Evolutionary conservation across 1,140 invertebrate species (phyloP).

Genomic region (Aphelenchoides avenae): DNA sequence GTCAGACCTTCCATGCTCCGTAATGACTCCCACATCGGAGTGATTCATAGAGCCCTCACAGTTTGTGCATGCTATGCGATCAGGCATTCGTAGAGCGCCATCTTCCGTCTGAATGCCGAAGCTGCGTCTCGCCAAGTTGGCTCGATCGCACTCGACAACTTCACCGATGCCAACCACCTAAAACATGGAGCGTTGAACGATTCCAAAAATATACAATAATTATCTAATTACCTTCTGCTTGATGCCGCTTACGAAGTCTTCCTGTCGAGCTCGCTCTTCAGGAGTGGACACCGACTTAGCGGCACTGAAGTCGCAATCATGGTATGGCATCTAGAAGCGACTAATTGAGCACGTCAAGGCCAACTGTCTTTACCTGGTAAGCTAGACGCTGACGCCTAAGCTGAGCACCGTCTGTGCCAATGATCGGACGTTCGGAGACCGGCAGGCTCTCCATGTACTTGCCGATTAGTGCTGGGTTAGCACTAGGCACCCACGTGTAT

Average conservation of each 20-base stretch:
- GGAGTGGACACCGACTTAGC: slow-evolving; percentile 21
- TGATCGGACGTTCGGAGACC: slow-evolving; percentile 69
- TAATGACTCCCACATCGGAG: slow-evolving; percentile 24
- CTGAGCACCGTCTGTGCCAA: slow-evolving; percentile 71
- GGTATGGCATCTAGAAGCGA: slow-evolving; percentile 28
- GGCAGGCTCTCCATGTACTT: slow-evolving; percentile 75
- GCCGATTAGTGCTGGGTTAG: slow-evolving; percentile 57
- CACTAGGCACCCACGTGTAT: slow-evolving; percentile 28
- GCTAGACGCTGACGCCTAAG: slow-evolving; percentile 72
- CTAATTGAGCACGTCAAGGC: slow-evolving; percentile 3
- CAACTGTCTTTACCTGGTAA: slow-evolving; percentile 65
- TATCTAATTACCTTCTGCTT: slow-evolving; percentile 28
- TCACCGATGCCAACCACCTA: slow-evolving; percentile 42
- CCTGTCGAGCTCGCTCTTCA: slow-evolving; percentile 17
- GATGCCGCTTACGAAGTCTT: slow-evolving; percentile 29
- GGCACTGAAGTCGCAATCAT: slow-evolving; percentile 36
- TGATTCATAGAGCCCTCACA: slow-evolving; percentile 3
- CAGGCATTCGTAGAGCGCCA: neutral
- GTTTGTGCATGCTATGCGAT: slow-evolving; percentile 11
- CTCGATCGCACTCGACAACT: slow-evolving; percentile 30
- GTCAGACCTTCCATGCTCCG: slow-evolving; percentile 20
- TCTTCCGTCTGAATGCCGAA: slow-evolving; percentile 18
- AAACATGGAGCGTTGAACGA: slow-evolving; percentile 21
- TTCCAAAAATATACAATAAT: slow-evolving; percentile 22
- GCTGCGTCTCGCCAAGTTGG: slow-evolving; percentile 9